phyloP scores from a whole-genome alignment of 2,797 vertebrate species.

The Passerculus sandwichensis region DNA sequence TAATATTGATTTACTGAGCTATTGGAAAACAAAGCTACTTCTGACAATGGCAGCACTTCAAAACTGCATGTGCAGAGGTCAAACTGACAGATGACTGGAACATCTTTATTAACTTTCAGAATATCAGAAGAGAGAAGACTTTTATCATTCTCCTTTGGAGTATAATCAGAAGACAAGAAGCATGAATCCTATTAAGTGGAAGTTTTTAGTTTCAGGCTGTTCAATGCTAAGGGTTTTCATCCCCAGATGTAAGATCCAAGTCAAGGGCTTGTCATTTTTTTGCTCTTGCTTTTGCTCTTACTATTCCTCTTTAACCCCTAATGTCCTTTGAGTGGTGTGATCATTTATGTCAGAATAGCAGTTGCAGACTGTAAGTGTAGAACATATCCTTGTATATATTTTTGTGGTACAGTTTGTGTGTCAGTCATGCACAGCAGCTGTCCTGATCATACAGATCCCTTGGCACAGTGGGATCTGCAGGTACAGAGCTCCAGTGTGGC shows the following conservation, averaged over 20 bases:
- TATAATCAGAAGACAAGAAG: background rate
- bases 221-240: background rate
- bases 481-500: background rate
- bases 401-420: background rate
- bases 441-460: background rate
- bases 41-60: background rate
- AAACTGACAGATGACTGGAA: background rate
- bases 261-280: background rate
- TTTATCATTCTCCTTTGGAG: background rate
- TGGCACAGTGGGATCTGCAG: fast-evolving
- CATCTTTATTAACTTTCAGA: background rate
- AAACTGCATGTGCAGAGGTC: background rate
- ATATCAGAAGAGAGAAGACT: background rate
- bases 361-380: background rate
- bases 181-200: background rate
- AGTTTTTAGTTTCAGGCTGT: background rate
- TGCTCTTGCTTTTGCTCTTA: background rate
- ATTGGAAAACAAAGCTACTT: background rate
- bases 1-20: background rate
- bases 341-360: background rate
- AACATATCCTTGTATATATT: background rate
- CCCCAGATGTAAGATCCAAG: background rate
- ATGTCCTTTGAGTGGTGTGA: background rate
- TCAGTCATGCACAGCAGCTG: background rate
- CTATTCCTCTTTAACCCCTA: background rate